phyloP scores from a whole-genome alignment of 2,113 vertebrate species.

The Nothoprocta pentlandii region DNA sequence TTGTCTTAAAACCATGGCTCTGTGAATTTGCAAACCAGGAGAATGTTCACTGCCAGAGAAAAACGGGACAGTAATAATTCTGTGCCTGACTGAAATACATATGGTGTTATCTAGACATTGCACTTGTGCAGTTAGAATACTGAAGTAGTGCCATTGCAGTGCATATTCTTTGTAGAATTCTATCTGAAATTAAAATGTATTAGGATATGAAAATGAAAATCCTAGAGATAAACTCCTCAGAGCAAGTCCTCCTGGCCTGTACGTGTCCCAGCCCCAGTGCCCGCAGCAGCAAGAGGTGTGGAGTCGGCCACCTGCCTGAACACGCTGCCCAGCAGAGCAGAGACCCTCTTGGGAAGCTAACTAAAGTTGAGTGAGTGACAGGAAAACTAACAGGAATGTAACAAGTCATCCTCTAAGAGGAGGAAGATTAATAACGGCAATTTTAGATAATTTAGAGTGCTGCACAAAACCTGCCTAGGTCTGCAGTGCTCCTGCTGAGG shows the following conservation, averaged over 20 bases:
- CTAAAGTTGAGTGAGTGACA: not conserved
- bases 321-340: not conserved
- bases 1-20: constrained; percentile 43
- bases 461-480: not conserved
- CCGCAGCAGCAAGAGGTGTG: not conserved
- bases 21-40: constrained; percentile 48
- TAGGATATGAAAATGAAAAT: not conserved
- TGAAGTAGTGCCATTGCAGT: constrained; percentile 14
- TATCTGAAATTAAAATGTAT: not conserved
- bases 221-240: not conserved
- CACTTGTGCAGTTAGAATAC: constrained; percentile 30
- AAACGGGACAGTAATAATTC: constrained; percentile 24
- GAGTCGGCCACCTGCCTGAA: not conserved
- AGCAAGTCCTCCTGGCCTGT: not conserved
- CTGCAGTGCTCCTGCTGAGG: not conserved
- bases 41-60: constrained; percentile 27
- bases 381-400: not conserved
- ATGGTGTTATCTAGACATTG: constrained; percentile 43
- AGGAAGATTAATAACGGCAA: not conserved
- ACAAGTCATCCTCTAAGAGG: not conserved
- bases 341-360: not conserved
- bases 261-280: rapidly evolving
- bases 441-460: not conserved
- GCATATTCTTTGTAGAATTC: not conserved
- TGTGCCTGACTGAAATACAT: constrained; percentile 58